These are phyloP conservation scores for Nycteola revayana DNA, from an alignment of 2,888 invertebrate genomes.

Conservation along the genomic window DNA sequence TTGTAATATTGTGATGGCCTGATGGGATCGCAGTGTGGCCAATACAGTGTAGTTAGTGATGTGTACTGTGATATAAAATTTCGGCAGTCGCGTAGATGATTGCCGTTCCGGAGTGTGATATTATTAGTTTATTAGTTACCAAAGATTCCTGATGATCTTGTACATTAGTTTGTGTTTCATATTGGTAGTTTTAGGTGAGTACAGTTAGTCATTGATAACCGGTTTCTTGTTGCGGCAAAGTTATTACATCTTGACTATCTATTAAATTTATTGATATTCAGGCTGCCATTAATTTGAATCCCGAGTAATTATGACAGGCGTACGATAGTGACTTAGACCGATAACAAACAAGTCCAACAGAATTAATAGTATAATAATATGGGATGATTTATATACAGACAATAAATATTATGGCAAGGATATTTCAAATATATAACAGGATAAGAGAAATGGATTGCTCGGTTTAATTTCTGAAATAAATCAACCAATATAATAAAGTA, in stretches of 20 bases:
- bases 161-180: slow-evolving; percentile 82
- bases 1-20: slow-evolving; percentile 73
- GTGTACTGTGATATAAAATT: slow-evolving; percentile 78
- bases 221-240: slow-evolving; percentile 31
- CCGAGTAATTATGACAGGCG: slow-evolving; percentile 48
- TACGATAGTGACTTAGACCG: slow-evolving; percentile 29
- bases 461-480: no score
- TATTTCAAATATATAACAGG: no score
- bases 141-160: slow-evolving; percentile 82
- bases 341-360: slow-evolving; percentile 26
- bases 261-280: slow-evolving; percentile 35
- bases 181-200: slow-evolving; percentile 82
- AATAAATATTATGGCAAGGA: no score
- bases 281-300: slow-evolving; percentile 39
- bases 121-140: slow-evolving; percentile 79
- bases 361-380: slow-evolving; percentile 5
- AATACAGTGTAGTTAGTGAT: slow-evolving; percentile 76
- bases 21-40: slow-evolving; percentile 78
- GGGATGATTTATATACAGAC: no score
- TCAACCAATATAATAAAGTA: no score
- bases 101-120: slow-evolving; percentile 74
- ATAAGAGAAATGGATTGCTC: no score
- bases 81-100: slow-evolving; percentile 77
- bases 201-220: slow-evolving; percentile 28
- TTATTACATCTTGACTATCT: slow-evolving; percentile 48